A percentile compares a stretch with the other conserved stretches of the same genome.
Evolutionary conservation across 2,888 invertebrate genomes (phyloP).

Genomic region (Meganola albula): DNA sequence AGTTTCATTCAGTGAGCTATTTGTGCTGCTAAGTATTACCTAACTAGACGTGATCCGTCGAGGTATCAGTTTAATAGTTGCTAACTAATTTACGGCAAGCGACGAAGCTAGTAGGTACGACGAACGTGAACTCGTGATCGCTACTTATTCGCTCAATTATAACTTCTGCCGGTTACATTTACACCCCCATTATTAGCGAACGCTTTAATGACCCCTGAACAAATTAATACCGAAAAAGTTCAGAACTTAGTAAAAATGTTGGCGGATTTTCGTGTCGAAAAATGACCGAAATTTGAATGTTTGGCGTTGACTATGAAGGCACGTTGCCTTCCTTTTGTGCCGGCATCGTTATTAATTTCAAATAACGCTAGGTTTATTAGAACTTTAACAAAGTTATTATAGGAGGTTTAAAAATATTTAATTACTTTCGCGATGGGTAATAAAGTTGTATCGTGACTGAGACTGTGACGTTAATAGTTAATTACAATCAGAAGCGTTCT

Average conservation of each 20-base stretch:
- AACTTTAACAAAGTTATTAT: no score
- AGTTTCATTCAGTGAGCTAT: constrained; percentile 13
- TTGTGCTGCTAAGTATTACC: constrained; percentile 33
- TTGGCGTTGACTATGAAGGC: constrained; percentile 6
- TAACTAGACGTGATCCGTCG: constrained; percentile 46
- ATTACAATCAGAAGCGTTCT: constrained; percentile 8
- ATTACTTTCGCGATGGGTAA: no score
- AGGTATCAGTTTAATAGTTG: constrained; percentile 59
- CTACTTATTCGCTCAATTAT: constrained; percentile 60
- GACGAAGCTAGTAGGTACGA: constrained; percentile 29
- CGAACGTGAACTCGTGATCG: constrained; percentile 49
- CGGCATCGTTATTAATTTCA: no score
- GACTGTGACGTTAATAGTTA: constrained; percentile 2
- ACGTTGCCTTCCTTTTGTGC: no score
- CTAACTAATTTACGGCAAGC: constrained; percentile 60
- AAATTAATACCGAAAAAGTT: constrained; percentile 24
- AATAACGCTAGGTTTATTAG: no score
- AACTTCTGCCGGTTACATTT: constrained; percentile 48
- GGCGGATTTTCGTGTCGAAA: constrained; percentile 4
- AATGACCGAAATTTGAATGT: constrained; percentile 19
- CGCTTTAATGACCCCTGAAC: constrained; percentile 22
- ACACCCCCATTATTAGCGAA: constrained; percentile 28
- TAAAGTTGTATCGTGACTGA: no score
- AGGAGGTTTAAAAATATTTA: no score
- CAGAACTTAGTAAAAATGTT: constrained; percentile 11